A percentile compares a stretch with the other conserved stretches of the same genome.
These are phyloP conservation scores for Musca vetustissima DNA, from an alignment of 1,140 invertebrate genomes.

Conservation along the genomic window DNA sequence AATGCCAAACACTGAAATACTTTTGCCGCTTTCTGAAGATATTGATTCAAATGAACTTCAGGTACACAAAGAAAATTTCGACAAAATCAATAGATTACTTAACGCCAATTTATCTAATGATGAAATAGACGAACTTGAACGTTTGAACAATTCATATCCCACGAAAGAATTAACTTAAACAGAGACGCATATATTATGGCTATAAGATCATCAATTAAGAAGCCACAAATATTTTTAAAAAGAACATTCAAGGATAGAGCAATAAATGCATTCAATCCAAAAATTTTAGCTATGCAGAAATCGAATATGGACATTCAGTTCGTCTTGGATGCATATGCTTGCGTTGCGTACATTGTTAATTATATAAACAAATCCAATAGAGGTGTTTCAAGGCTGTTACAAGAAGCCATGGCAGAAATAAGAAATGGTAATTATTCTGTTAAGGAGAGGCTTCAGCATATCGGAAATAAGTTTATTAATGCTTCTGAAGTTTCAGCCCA, in stretches of 20 bases:
- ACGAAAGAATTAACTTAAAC: not conserved
- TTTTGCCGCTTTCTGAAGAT: too few species aligned
- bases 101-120: too few species aligned
- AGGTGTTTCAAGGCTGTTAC: not conserved
- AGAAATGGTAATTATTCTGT: not conserved
- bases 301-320: conserved; percentile 50
- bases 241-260: conserved; percentile 31
- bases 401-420: not conserved
- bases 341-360: conserved; percentile 34
- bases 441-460: not conserved
- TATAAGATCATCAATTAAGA: conserved; percentile 21
- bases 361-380: conserved; percentile 1
- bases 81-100: too few species aligned
- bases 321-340: conserved; percentile 40
- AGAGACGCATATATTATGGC: conserved; percentile 17
- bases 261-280: conserved; percentile 41
- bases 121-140: too few species aligned
- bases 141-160: too few species aligned
- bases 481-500: not conserved
- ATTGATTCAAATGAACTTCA: too few species aligned
- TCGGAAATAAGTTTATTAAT: too few species aligned
- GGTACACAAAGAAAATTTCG: too few species aligned
- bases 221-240: conserved; percentile 28
- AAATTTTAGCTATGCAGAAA: conserved; percentile 34
- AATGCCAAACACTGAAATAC: not conserved